Evolutionary conservation across 1,140 invertebrate species (phyloP), one percentile per base, ranked within the genome.

Genomic region (Ceratosolen fusciceps): DNA sequence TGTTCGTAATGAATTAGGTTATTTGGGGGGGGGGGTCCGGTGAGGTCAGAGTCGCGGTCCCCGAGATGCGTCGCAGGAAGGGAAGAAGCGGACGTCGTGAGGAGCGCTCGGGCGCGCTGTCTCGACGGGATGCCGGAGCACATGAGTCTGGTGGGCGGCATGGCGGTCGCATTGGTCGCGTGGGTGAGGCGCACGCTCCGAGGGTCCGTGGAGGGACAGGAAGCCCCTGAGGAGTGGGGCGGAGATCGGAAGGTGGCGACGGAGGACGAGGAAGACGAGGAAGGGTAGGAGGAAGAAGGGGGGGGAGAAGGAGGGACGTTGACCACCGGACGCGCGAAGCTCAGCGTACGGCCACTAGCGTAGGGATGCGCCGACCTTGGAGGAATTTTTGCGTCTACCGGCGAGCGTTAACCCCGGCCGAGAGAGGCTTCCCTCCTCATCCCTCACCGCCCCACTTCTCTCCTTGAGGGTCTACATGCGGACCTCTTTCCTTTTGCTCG

Each of bases 371-470:
- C 83, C 86, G 89, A 88, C 89, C 89, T 90, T 90, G 89, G 81
- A 87, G 88, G 88, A 88, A 90, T 90, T 90, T 90, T 90, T 90
- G 86, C 87, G 89, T 90, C 89, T 90, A 88, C 87, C 86, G 79
- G 85, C 83, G 89, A 86, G 80, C 89, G 82, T 90, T 90, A 85
- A 90, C 88, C 89, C 88, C 87, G 82, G 68, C 60, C 31, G 31
- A 21, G 70, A 77, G 82, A 58, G 72, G 37, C 65, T 77, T 77
- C 65, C 80, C 74, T 71, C 71, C 77, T 76, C 76, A 81, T 74
- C 31, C 58, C 52, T 71, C 54, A 67, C 26, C 52, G 2, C 37
- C 21, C 70, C 8, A 8, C 73, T 43, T 43, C 26, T 43, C 26
- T 68, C 39, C 74, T 49, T 62, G 39, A 26, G 21, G 34, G 56